A percentile compares a stretch with the other conserved stretches of the same genome.
Evolutionary conservation across 2,888 invertebrate genomes (phyloP).

Genomic region (Himalopsyche tibetana): DNA sequence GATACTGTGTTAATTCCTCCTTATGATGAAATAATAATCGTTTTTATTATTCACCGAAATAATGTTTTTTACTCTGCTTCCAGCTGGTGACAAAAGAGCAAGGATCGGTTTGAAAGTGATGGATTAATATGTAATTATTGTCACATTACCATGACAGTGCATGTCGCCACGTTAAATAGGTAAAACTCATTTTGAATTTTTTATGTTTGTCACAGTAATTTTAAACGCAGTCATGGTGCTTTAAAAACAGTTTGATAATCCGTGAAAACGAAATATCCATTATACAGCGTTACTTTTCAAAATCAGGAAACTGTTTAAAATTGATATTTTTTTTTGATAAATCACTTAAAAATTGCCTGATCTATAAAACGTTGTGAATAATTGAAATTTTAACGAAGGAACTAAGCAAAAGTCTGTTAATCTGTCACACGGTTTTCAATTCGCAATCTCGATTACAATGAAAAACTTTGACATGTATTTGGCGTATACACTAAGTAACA

Average conservation of each 20-base stretch:
- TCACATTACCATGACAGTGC: slow-evolving; percentile 13
- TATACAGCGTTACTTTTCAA: not conserved
- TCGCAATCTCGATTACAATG: too few relatives aligned
- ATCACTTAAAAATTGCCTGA: not conserved
- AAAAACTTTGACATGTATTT: too few relatives aligned
- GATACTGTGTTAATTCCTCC: too few relatives aligned
- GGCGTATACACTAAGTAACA: too few relatives aligned
- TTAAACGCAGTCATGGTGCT: slow-evolving; percentile 16
- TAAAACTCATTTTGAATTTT: not conserved
- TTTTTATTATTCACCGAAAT: too few relatives aligned
- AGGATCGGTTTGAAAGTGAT: not conserved
- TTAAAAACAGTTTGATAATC: slow-evolving; percentile 9
- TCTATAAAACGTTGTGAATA: too few relatives aligned
- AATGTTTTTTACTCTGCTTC: too few relatives aligned
- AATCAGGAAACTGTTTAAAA: not conserved
- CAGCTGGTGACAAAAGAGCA: not conserved
- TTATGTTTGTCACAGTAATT: slow-evolving; percentile 30
- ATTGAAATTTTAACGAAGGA: too few relatives aligned
- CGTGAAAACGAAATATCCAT: slow-evolving; percentile 23
- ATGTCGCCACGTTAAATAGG: not conserved
- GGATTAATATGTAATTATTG: slow-evolving; percentile 12
- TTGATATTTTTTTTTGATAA: slow-evolving; percentile 11
- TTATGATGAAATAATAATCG: too few relatives aligned
- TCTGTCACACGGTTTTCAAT: too few relatives aligned
- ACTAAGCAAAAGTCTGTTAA: too few relatives aligned